Percentiles rank a stretch among this genome's conserved stretches.
Conservation (phyloP, 2,888 invertebrate species). For the Mythimna albipuncta region DNA sequence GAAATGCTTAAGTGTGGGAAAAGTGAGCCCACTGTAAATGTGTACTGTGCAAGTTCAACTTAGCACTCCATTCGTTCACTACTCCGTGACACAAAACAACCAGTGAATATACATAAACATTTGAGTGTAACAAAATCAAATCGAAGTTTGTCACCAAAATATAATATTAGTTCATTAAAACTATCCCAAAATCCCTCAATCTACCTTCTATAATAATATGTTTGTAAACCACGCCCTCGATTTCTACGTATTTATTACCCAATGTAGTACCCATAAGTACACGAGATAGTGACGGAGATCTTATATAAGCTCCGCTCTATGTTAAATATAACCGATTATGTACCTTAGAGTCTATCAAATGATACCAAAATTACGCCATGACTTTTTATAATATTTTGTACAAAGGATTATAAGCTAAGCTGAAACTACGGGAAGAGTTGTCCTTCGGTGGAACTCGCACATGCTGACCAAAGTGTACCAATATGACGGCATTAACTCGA, state of each 20-base stretch:
- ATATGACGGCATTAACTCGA: constrained; percentile 47
- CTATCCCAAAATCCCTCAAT: constrained; percentile 48
- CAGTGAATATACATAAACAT: constrained; percentile 52
- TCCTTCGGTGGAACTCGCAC: constrained; percentile 38
- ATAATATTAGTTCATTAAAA: constrained; percentile 35
- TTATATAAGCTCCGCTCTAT: constrained; percentile 45
- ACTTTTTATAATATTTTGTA: constrained; percentile 85
- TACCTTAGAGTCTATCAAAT: constrained; percentile 63
- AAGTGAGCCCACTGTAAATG: constrained; percentile 3
- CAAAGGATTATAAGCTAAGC: constrained; percentile 67
- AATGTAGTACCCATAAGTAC: constrained; percentile 45
- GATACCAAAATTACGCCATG: constrained; percentile 80
- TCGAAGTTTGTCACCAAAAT: constrained; percentile 33
- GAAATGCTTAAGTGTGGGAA: constrained; percentile 20
- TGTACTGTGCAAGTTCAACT: constrained; percentile 25
- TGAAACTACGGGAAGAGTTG: constrained; percentile 43
- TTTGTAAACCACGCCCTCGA: constrained; percentile 37
- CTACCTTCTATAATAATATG: constrained; percentile 39
- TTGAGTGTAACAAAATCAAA: constrained; percentile 34
- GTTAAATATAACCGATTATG: constrained; percentile 55
- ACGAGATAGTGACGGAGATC: constrained; percentile 33
- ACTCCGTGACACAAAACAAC: constrained; percentile 42
- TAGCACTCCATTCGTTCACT: constrained; percentile 36
- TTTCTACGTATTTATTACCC: constrained; percentile 55
- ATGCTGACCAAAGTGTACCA: constrained; percentile 60